A percentile compares a stretch with the other conserved stretches of the same genome.
Conservation (phyloP, 2,888 invertebrate genomes). For the Ophion costatus region DNA sequence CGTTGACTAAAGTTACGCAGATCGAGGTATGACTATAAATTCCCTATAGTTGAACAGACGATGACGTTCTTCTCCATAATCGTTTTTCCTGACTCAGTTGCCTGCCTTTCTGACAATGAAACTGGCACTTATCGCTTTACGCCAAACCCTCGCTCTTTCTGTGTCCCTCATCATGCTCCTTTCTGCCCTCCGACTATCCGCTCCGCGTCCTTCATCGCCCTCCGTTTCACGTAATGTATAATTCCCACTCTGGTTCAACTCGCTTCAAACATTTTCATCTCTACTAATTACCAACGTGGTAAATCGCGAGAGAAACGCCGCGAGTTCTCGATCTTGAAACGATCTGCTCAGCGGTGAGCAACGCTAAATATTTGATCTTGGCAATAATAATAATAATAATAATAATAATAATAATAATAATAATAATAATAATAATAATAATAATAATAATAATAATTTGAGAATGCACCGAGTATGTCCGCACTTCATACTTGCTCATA, state of each 20-base stretch:
- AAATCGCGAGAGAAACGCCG: neutral
- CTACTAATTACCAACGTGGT: neutral
- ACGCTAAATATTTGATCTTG: neutral
- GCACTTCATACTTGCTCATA: conserved; percentile 1
- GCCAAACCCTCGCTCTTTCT: neutral
- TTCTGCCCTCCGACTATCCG: neutral
- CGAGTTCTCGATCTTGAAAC: neutral
- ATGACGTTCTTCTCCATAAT: conserved; percentile 43
- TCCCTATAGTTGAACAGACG: conserved; percentile 33
- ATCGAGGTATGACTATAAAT: conserved; percentile 30
- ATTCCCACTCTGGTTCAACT: conserved; percentile 2
- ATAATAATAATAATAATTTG: neutral
- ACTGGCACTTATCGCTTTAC: neutral
- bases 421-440: neutral
- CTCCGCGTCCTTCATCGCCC: neutral
- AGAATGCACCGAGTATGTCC: neutral
- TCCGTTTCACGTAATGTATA: neutral
- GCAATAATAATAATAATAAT: neutral
- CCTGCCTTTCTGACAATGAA: conserved; percentile 8
- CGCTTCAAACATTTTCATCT: neutral
- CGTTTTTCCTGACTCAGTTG: conserved; percentile 6
- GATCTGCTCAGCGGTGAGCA: neutral
- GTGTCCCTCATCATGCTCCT: neutral
- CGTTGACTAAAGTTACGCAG: neutral
- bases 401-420: no score